These are phyloP conservation scores for Procavia capensis DNA, from an alignment of 2,113 vertebrate species.

Conservation along the genomic window DNA sequence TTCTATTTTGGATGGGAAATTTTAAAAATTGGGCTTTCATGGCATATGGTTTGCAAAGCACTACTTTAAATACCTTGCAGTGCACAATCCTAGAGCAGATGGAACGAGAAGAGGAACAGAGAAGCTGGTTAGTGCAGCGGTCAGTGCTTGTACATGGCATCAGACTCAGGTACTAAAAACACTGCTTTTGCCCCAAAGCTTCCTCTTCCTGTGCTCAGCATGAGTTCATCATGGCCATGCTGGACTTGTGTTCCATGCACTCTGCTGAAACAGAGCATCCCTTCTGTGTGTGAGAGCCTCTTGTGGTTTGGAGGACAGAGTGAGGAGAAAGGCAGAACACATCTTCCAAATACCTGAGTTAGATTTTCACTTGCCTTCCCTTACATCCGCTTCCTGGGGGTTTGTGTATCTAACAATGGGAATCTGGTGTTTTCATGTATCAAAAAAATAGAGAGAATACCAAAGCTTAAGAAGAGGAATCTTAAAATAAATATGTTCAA, in stretches of 20 bases:
- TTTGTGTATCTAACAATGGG: neutral
- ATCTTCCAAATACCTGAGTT: neutral
- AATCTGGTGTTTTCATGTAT: neutral
- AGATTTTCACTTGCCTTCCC: neutral
- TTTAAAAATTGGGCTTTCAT: neutral
- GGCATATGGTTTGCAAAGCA: neutral
- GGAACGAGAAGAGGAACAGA: neutral
- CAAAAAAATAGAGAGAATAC: neutral
- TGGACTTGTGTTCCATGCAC: neutral
- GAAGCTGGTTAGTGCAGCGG: neutral
- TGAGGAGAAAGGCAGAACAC: neutral
- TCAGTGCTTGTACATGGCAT: no score
- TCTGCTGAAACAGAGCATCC: neutral
- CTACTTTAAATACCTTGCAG: neutral
- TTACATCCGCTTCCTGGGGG: neutral
- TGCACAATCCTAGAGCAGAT: neutral
- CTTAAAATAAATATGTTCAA: neutral
- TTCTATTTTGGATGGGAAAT: neutral
- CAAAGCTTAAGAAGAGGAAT: neutral
- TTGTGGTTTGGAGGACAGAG: neutral
- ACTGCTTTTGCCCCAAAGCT: neutral
- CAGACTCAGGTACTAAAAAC: neutral
- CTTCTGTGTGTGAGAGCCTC: neutral
- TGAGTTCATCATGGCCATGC: accelerated
- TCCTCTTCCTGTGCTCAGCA: neutral